These are phyloP conservation scores for Fregata magnificens DNA, from an alignment of 2,113 vertebrate genomes.

Conservation along the genomic window DNA sequence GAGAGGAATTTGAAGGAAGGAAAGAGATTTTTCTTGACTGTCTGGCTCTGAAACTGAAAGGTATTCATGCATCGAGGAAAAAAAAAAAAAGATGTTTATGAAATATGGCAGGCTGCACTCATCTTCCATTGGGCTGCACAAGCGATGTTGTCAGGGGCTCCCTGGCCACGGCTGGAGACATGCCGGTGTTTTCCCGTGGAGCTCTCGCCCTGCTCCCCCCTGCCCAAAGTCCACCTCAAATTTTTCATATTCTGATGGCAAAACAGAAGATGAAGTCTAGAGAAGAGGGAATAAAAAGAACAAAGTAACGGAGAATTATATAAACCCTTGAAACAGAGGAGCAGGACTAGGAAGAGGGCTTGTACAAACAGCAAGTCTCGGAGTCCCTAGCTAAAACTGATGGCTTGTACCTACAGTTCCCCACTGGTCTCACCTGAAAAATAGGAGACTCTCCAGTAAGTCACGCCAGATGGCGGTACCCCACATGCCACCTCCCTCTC, in stretches of 20 bases:
- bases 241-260: background rate
- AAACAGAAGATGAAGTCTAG: background rate
- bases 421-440: background rate
- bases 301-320: background rate
- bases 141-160: background rate
- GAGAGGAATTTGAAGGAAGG: background rate
- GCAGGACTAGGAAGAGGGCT: background rate
- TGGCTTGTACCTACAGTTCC: background rate
- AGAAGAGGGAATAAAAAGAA: background rate
- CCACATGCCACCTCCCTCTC: rapidly evolving
- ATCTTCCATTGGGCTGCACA: background rate
- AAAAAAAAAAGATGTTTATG: background rate
- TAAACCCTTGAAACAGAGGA: background rate
- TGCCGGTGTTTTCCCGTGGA: rapidly evolving
- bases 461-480: background rate
- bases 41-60: background rate
- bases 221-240: background rate
- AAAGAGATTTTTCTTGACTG: background rate
- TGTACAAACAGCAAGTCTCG: background rate
- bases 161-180: background rate
- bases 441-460: background rate
- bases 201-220: background rate
- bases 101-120: background rate
- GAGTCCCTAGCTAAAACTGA: background rate
- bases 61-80: background rate